Conservation (phyloP, 2,888 invertebrate genomes). For the Noctua comes region DNA sequence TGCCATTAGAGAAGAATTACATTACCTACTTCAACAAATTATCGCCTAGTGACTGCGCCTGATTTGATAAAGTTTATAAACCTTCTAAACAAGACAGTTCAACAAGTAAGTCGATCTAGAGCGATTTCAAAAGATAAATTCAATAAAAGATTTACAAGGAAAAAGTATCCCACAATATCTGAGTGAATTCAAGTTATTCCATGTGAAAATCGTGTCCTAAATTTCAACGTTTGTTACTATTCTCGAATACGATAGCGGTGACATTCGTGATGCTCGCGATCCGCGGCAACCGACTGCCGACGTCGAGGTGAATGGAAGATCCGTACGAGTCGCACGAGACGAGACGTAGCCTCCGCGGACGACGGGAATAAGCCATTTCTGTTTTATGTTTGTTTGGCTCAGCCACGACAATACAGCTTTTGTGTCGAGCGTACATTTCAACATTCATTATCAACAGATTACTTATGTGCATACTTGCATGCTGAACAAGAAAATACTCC, state of each 20-base stretch:
- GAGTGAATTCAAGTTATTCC: slow-evolving; percentile 27
- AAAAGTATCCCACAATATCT: slow-evolving; percentile 13
- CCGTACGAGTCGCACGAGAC: slow-evolving; percentile 53
- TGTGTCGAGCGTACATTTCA: slow-evolving; percentile 80
- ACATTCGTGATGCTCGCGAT: slow-evolving; percentile 41
- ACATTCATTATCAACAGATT: slow-evolving; percentile 82
- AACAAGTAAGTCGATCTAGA: background rate
- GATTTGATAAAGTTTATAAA: background rate
- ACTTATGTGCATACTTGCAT: slow-evolving; percentile 69
- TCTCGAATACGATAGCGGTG: slow-evolving; percentile 29
- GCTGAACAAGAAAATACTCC: slow-evolving; percentile 31
- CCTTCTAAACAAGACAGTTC: background rate
- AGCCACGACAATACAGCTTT: slow-evolving; percentile 79
- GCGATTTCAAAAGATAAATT: slow-evolving; percentile 1
- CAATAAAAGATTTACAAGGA: slow-evolving; percentile 4
- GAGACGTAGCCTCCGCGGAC: slow-evolving; percentile 51
- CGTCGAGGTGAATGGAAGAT: slow-evolving; percentile 61
- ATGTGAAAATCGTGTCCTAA: slow-evolving; percentile 36
- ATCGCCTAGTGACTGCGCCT: background rate
- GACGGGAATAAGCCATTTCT: slow-evolving; percentile 80
- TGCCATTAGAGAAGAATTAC: slow-evolving; percentile 29
- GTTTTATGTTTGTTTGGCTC: slow-evolving; percentile 81
- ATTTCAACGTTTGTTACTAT: slow-evolving; percentile 45
- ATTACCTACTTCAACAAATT: slow-evolving; percentile 12
- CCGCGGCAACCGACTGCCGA: slow-evolving; percentile 39